Evolutionary conservation across 2,888 invertebrate genomes (phyloP), one percentile per base, ranked within the genome.

Genomic region (Emesis castigata): DNA sequence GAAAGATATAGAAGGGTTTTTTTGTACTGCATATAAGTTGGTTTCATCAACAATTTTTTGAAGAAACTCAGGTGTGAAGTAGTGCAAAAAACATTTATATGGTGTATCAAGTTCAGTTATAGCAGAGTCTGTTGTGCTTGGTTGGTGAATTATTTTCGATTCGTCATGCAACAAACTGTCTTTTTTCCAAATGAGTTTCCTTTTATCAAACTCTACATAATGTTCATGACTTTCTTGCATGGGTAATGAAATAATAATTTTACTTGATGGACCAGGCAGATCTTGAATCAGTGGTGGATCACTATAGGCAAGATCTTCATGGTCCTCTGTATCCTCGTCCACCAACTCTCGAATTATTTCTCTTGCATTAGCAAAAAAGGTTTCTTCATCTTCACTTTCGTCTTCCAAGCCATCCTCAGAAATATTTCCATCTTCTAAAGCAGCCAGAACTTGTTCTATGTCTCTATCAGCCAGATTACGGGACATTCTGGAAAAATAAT

Each of bases 361-460:
- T 81, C 77, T 80, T 78, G 77, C 77, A 79, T 81, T 77, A 56
- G 44, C 77, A 20, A 73, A 79, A 83, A 86, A 83, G 69, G 69
- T 72, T 81, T 85, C 85, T 76, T 84, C 77, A 81, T 81, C 75
- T 74, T 82, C 80, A 80, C 70, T 78, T n/a, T 81, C 80, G 79
- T 81, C 82, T 80, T 86, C 85, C 81, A 84, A 78, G 70, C 80
- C 83, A 82, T 85, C 83, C 70, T 82, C 84, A 79, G 82, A 80
- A 74, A 85, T 78, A 79, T 80, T 78, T 80, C 84, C 85, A 85
- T 85, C 83, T 76, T 85, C 83, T 79, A 85, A 85, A 78, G 80
- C 78, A 22, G 78, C 79, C 69, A 84, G 70, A 77, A 82, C 70
- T 79, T 82, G 78, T 81, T 83, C 76, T 11, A 79, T 81, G 70